phyloP scores from a whole-genome alignment of 2,888 invertebrate genomes.

The Volucella inflata region DNA sequence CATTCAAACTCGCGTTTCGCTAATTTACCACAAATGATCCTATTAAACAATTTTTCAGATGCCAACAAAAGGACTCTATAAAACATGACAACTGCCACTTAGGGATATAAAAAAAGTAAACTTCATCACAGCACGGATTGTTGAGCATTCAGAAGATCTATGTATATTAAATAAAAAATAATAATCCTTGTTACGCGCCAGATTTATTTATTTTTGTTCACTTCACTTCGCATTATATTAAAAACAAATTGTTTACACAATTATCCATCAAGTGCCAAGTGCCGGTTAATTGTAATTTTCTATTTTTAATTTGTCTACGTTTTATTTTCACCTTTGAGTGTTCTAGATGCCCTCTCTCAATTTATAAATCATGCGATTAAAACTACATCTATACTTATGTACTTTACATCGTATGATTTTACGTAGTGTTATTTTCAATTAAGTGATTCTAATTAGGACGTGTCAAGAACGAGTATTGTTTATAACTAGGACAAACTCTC shows the following conservation, averaged over 20 bases:
- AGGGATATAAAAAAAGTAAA: conserved; percentile 23
- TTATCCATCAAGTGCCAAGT: conserved; percentile 9
- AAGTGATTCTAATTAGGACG: too few species aligned
- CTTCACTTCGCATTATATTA: not conserved
- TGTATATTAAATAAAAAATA: conserved; percentile 31
- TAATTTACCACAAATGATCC: too few species aligned
- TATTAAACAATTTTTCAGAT: too few species aligned
- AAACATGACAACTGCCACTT: too few species aligned
- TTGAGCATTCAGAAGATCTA: not conserved
- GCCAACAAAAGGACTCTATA: too few species aligned
- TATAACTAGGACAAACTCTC: too few species aligned
- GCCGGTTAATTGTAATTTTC: conserved; percentile 39
- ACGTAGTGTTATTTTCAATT: too few species aligned
- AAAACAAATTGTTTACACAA: conserved; percentile 32
- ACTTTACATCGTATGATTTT: too few species aligned
- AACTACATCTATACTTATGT: not conserved
- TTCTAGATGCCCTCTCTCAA: not conserved
- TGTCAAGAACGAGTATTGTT: too few species aligned
- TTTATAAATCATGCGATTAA: conserved; percentile 41
- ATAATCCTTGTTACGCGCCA: not conserved
- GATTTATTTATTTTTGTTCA: conserved; percentile 9
- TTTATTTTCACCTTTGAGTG: conserved; percentile 35
- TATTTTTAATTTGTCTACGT: conserved; percentile 37
- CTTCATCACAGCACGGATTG: conserved; percentile 3
- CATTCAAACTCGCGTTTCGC: too few species aligned